These are phyloP conservation scores for Oscheius sp. DNA, from an alignment of 2,888 invertebrate genomes.

Conservation along the genomic window DNA sequence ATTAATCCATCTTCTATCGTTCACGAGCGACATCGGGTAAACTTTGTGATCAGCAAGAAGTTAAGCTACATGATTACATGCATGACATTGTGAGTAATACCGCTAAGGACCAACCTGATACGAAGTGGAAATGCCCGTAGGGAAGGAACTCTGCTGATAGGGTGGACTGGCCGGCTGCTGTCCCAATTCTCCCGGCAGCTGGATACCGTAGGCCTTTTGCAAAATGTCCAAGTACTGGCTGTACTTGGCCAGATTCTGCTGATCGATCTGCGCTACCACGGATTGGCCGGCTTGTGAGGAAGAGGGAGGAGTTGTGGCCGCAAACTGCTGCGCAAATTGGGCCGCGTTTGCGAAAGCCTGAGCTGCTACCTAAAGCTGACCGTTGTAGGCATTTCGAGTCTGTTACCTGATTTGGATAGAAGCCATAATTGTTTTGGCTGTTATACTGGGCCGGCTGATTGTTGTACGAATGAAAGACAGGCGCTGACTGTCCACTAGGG, in stretches of 20 bases:
- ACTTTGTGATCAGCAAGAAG: no score
- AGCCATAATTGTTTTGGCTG: constrained; percentile 21
- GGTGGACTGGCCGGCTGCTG: constrained; percentile 26
- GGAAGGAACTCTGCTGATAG: constrained; percentile 39
- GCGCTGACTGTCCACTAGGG: constrained; percentile 33
- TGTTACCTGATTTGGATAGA: constrained; percentile 37
- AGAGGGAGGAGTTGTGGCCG: constrained; percentile 38
- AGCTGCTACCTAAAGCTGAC: constrained; percentile 42
- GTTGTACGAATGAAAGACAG: constrained; percentile 48
- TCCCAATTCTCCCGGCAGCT: constrained; percentile 55
- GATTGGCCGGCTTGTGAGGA: neutral
- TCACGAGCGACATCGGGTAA: no score
- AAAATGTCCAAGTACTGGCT: constrained; percentile 65
- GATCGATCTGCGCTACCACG: constrained; percentile 57
- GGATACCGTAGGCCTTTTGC: constrained; percentile 63
- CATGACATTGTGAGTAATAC: no score
- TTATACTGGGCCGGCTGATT: constrained; percentile 53
- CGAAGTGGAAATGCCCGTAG: constrained; percentile 40
- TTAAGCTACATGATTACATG: no score
- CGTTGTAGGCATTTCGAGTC: neutral
- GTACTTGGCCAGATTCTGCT: constrained; percentile 63
- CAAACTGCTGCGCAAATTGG: constrained; percentile 51
- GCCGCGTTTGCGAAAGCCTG: constrained; percentile 45
- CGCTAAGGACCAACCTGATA: constrained; percentile 21
- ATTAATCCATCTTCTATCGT: no score